Percentiles rank a stretch among this genome's conserved stretches.
phyloP scores from a whole-genome alignment of 2,113 vertebrate species.

The Lonchura striata region DNA sequence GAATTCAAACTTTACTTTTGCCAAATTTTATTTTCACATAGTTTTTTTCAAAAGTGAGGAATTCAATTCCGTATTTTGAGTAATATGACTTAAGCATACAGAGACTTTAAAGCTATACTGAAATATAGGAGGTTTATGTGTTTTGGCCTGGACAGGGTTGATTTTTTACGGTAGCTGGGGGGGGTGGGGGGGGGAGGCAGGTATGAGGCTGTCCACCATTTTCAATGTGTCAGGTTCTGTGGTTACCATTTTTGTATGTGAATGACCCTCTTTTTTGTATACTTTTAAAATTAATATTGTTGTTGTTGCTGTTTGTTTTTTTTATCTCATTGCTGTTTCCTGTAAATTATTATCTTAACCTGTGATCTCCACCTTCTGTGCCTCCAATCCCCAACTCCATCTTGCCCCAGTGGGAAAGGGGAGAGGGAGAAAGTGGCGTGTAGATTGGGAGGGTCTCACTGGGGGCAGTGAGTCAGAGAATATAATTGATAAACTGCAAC shows the following conservation, averaged over 20 bases:
- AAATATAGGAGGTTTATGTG: not conserved
- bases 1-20: not conserved
- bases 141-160: not conserved
- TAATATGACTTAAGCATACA: not conserved
- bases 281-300: not conserved
- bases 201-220: not conserved
- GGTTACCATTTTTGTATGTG: not conserved
- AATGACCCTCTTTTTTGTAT: not conserved
- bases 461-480: not conserved
- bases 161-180: not conserved
- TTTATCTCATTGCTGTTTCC: not conserved
- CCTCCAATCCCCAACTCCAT: not conserved
- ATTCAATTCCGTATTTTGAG: not conserved
- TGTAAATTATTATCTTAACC: not conserved
- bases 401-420: not conserved
- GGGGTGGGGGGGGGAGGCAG: accelerated
- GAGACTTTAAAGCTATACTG: not conserved
- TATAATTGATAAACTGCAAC: accelerated
- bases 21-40: not conserved
- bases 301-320: not conserved
- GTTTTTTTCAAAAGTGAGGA: not conserved
- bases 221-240: not conserved
- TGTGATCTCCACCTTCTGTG: not conserved
- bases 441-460: not conserved
- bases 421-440: accelerated